phyloP scores from a whole-genome alignment of 2,888 invertebrate species.

The Koerneria pararmatus region DNA sequence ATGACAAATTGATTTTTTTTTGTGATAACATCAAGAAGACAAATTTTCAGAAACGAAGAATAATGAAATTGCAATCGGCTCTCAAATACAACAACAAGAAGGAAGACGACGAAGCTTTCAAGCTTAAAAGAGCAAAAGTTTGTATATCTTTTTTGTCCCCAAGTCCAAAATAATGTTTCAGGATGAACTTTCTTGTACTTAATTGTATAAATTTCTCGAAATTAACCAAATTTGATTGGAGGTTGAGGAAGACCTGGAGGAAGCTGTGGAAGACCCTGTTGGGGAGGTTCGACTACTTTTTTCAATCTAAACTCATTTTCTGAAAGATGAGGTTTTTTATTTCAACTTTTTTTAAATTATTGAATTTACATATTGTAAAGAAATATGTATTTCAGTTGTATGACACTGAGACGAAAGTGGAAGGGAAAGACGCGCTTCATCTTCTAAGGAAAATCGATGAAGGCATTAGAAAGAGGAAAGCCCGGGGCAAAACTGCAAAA shows the following conservation, averaged over 20 bases:
- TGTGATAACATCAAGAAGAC: slow-evolving; percentile 36
- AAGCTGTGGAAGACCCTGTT: slow-evolving; percentile 40
- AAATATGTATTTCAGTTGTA: too few relatives aligned
- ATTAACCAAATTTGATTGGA: slow-evolving; percentile 15
- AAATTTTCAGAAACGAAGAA: slow-evolving; percentile 31
- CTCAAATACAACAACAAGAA: slow-evolving; percentile 3
- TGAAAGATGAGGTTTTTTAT: background rate
- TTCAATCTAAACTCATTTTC: background rate
- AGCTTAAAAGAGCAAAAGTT: slow-evolving; percentile 16
- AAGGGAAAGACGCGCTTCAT: slow-evolving; percentile 22
- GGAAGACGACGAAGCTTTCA: slow-evolving; percentile 13
- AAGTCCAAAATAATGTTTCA: background rate
- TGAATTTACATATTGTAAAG: too few relatives aligned
- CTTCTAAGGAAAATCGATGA: slow-evolving; percentile 27
- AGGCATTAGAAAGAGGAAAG: slow-evolving; percentile 6
- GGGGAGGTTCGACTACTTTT: slow-evolving; percentile 36
- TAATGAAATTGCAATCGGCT: slow-evolving; percentile 13
- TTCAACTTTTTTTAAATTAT: too few relatives aligned
- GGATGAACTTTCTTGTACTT: background rate
- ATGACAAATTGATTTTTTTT: too few relatives aligned
- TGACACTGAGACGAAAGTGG: slow-evolving; percentile 24
- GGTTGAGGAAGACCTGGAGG: slow-evolving; percentile 25
- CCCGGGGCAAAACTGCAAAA: background rate
- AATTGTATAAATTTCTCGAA: background rate
- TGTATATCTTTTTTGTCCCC: background rate